These are phyloP conservation scores for Chaunax sp. DNA, from an alignment of 2,797 vertebrate species.

Conservation along the genomic window DNA sequence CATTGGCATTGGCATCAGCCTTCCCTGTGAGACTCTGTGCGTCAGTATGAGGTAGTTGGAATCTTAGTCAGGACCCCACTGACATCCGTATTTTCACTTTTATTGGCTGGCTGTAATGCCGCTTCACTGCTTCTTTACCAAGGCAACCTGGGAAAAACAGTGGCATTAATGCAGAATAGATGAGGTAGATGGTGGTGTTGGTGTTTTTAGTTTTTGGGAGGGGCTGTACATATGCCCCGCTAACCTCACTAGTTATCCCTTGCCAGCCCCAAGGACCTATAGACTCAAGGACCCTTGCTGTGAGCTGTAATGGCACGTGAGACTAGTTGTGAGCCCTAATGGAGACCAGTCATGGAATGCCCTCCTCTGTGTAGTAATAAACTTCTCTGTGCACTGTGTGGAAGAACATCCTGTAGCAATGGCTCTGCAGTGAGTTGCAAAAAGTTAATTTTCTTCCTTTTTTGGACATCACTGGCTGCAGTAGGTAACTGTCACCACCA, in stretches of 20 bases:
- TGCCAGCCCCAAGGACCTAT: conserved; percentile 54
- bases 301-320: conserved; percentile 71
- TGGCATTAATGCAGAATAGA: conserved; percentile 42
- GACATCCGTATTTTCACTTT: conserved; percentile 56
- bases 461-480: neutral
- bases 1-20: conserved; percentile 45
- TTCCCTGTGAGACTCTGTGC: conserved; percentile 46
- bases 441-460: conserved; percentile 2
- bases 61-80: conserved; percentile 29
- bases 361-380: conserved; percentile 64
- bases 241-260: conserved; percentile 49
- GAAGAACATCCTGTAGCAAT: conserved; percentile 51
- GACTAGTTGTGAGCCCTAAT: conserved; percentile 71
- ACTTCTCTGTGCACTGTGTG: conserved; percentile 37
- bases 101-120: conserved; percentile 44
- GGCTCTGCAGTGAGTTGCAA: conserved; percentile 34
- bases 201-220: conserved; percentile 47
- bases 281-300: conserved; percentile 60
- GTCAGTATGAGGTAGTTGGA: conserved; percentile 61
- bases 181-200: conserved; percentile 54
- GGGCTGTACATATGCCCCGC: conserved; percentile 24
- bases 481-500: neutral
- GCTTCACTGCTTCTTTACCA: conserved; percentile 34
- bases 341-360: conserved; percentile 72
- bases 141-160: conserved; percentile 54